Percentiles rank a stretch among this genome's conserved stretches.
Conservation (phyloP, 2,113 vertebrate species). For the Tapirus terrestris region DNA sequence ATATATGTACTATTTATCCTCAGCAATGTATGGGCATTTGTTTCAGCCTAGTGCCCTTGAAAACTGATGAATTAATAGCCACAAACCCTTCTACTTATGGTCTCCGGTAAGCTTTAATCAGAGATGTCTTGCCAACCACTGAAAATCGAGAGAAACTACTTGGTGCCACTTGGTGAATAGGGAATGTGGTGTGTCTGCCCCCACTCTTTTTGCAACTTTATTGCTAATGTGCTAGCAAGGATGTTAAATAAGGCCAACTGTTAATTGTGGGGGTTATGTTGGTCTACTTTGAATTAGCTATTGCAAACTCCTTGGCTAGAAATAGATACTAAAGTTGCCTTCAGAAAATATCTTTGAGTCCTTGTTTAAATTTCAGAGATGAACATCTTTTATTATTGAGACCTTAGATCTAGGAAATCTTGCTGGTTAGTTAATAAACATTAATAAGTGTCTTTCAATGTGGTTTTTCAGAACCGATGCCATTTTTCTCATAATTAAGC, state of each 20-base stretch:
- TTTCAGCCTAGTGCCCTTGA: slow-evolving; percentile 4
- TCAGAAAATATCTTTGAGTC: slow-evolving; percentile 42
- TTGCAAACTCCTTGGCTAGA: slow-evolving; percentile 17
- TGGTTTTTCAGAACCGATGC: slow-evolving; percentile 17
- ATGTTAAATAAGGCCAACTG: slow-evolving; percentile 22
- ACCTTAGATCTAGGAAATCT: slow-evolving; percentile 1
- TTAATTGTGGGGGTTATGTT: neutral
- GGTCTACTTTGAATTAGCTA: neutral
- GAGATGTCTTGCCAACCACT: neutral
- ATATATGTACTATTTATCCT: neutral
- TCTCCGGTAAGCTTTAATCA: neutral
- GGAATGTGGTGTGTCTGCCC: neutral
- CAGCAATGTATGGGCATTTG: neutral
- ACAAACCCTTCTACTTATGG: neutral
- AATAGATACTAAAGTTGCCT: neutral
- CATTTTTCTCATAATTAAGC: slow-evolving; percentile 13
- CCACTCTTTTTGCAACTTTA: neutral
- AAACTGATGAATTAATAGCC: slow-evolving; percentile 30
- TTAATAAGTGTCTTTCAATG: slow-evolving; percentile 11
- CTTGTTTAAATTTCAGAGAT: slow-evolving; percentile 43
- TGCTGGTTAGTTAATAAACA: slow-evolving; percentile 23
- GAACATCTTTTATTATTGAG: slow-evolving; percentile 25
- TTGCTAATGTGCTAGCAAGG: neutral
- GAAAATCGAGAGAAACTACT: neutral
- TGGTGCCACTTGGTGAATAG: neutral